Evolutionary conservation across 1,140 invertebrate genomes (phyloP).

Genomic region (Saccostrea echinata): DNA sequence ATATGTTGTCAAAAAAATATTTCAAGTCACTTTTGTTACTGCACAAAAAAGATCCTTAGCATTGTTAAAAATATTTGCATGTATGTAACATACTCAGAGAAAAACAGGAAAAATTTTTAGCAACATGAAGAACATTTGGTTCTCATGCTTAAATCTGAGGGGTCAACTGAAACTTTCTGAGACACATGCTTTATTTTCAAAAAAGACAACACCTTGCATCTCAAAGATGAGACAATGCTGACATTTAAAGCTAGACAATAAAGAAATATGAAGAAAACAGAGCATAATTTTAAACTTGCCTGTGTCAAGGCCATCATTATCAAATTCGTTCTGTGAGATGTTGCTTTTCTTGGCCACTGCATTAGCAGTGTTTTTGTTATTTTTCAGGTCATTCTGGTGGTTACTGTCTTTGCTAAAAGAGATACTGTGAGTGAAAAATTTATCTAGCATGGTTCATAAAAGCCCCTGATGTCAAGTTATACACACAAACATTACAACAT

Average conservation of each 20-base stretch:
- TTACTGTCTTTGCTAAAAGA: slow-evolving; percentile 75
- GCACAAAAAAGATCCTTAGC: no score
- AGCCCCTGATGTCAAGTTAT: not conserved
- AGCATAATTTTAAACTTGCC: slow-evolving; percentile 44
- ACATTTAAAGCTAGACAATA: slow-evolving; percentile 9
- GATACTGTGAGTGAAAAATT: slow-evolving; percentile 74
- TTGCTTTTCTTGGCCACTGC: slow-evolving; percentile 59
- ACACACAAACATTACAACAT: not conserved
- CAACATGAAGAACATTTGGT: not conserved
- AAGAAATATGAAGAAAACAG: not conserved
- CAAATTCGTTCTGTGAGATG: slow-evolving; percentile 51
- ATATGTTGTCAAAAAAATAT: no score
- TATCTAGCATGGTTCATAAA: slow-evolving; percentile 54
- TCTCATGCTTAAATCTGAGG: not conserved
- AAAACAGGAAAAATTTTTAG: no score
- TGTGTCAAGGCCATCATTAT: slow-evolving; percentile 64
- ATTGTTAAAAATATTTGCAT: no score
- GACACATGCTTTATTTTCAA: not conserved
- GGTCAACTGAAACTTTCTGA: not conserved
- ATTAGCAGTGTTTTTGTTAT: slow-evolving; percentile 71
- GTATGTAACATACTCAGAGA: no score
- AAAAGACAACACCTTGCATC: not conserved
- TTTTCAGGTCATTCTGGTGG: slow-evolving; percentile 74
- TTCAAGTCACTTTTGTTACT: no score
- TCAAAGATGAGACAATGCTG: not conserved